Conservation (phyloP, 2,888 invertebrate genomes). For the Thysanoteuthis rhombus region DNA sequence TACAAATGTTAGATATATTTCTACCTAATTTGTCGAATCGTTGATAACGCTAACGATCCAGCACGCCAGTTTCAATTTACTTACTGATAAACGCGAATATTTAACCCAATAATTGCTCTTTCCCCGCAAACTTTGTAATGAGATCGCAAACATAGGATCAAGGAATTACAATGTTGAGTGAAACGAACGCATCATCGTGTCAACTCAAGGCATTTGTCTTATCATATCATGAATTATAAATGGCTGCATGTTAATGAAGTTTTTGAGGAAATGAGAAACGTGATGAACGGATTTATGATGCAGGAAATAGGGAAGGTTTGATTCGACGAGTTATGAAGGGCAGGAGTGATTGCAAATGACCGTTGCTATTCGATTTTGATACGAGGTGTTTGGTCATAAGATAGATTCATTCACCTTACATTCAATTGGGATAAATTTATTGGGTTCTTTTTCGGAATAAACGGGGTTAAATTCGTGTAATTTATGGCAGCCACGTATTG, state of each 20-base stretch:
- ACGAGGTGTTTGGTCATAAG: neutral
- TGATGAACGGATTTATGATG: neutral
- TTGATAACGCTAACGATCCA: too few species aligned
- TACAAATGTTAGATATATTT: too few species aligned
- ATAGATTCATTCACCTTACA: too few species aligned
- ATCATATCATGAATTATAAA: neutral
- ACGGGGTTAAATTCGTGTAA: too few species aligned
- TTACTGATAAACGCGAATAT: too few species aligned
- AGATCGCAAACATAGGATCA: neutral
- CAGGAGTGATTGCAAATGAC: neutral
- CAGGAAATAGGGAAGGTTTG: neutral
- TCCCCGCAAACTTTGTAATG: neutral
- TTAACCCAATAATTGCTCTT: neutral
- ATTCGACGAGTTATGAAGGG: neutral
- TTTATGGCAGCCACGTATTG: too few species aligned
- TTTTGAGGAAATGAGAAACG: neutral
- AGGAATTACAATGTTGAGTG: neutral
- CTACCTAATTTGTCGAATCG: too few species aligned
- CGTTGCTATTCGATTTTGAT: neutral
- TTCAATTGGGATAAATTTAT: too few species aligned
- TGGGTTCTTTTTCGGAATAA: too few species aligned
- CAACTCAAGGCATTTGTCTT: neutral
- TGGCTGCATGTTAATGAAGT: neutral
- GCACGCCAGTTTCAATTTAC: too few species aligned
- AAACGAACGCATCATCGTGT: neutral